Evolutionary conservation across 2,113 vertebrate genomes (phyloP).

Genomic region (Otolemur garnettii): DNA sequence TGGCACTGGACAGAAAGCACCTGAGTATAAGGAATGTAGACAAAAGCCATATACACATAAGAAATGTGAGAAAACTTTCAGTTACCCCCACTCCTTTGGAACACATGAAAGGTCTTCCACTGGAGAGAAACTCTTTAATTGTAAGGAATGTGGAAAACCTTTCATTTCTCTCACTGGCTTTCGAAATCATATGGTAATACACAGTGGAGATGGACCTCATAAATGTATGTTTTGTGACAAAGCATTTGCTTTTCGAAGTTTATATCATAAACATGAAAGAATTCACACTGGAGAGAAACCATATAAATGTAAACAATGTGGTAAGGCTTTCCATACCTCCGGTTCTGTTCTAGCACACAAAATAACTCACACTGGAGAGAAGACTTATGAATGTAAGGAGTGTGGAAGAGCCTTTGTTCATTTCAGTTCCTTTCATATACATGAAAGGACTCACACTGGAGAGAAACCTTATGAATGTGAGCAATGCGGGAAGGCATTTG

Average conservation of each 20-base stretch:
- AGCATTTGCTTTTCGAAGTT: neutral
- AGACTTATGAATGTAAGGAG: neutral
- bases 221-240: neutral
- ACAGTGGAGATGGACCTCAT: neutral
- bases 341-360: neutral
- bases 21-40: neutral
- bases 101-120: neutral
- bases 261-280: neutral
- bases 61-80: neutral
- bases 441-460: too few relatives aligned
- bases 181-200: neutral
- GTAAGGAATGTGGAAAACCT: neutral
- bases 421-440: too few relatives aligned
- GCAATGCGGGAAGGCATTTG: neutral
- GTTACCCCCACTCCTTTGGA: neutral
- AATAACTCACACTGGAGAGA: neutral
- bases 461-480: neutral
- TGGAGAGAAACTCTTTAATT: neutral
- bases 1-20: neutral
- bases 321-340: neutral
- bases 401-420: too few relatives aligned
- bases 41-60: neutral
- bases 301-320: neutral
- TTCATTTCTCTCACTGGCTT: neutral
- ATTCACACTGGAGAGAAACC: neutral